Evolutionary conservation across 2,888 invertebrate species (phyloP), one percentile per base, ranked within the genome.

Genomic region (Drosophila mercatorum): DNA sequence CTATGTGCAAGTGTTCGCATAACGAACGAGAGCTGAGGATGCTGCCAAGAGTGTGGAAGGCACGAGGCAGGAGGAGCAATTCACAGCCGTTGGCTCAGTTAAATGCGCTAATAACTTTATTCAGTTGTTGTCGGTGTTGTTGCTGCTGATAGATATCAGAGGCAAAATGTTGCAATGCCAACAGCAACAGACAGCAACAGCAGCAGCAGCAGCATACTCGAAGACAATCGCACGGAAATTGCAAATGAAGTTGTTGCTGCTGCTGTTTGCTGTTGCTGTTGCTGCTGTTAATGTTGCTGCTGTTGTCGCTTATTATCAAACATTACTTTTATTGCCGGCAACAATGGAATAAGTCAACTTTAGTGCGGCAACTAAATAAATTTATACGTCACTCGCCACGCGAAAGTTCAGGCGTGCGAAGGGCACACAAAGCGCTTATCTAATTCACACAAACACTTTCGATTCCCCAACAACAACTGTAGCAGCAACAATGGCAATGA

Each of bases 81-180:
- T 70, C 60, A 51, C 73, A 75, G 83, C 75, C 80, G 81, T 70
- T 89, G 89, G 71, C 82, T 73, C 77, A 81, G 78, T 83, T 90
- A 90, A 89, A 83, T 81, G 87, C 82, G 89, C 87, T 90, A 87
- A 87, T 87, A 90, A 90, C 90, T 87, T 87, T 80, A 89, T 87
- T 90, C 90, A 89, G 72, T 72, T 69, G 73, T 56, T 81, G 76
- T 66, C 73, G 72, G 49, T 60, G 78, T 49, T 55, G 66, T 28
- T 58, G 58, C 17, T 65, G 65, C 56, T 55, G 86, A 87, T 87
- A 80, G 81, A 81, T 76, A 90, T 90, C 86, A 77, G 63, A 53
- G 62, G 40, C 53, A 53, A 53, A 53, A 53, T 53, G 53, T 53
- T 53, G 53, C 53, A 53, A 53, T 53, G 53, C 53, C 53, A 53